Base-by-base conservation (phyloP, 2,888 invertebrate species). In the Gasteruption jaculator region DNA sequence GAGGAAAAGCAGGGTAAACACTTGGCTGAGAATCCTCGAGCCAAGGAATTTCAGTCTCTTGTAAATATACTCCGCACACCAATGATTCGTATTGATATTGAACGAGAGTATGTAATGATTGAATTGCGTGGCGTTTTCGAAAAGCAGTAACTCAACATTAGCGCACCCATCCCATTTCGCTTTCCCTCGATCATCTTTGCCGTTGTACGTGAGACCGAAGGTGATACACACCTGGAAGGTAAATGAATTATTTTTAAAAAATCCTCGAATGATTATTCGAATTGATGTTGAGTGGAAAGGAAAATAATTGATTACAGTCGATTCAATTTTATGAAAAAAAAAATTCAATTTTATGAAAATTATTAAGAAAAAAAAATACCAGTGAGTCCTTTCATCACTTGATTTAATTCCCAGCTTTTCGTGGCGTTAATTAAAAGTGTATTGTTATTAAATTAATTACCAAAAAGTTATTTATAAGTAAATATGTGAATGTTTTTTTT, bases 11-110 rank as follows among this genome's bases (percentile, higher is more conserved):
- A 99, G 73, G 0, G 95, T 89, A 1, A 81, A 76, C 1, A 81
- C 74, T 69, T 97, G 96, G 49, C 95, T 95, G 2, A 83, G 72
- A 26, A 77, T 46, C 33, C 61, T 67, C 4, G 52, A 78, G 32
- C 90, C 90, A 33, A 97, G 74, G 70, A 94, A 96, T 64, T 86
- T 89, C 27, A 97, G 76, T 3, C 97, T 78, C 67, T 96, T 96
- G 75, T 92, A 97, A 15, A 97, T 76, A 68, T 97, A 94, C 73
- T 91, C 88, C 1, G 86, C 86, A 42, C 93, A 88, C 86, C 96
- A 97, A 38, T 83, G 79, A 72, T 97, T 97, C 0, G 97, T 97
- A 71, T 95, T 95, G 45, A 86, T 87, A 71, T 97, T 97, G 72
- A 97, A 97, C 26, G 93, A 88, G 44, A 81, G 79, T 30, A 97